Base-by-base conservation (phyloP, 2,888 invertebrate genomes). In the Acrobasis repandana region DNA sequence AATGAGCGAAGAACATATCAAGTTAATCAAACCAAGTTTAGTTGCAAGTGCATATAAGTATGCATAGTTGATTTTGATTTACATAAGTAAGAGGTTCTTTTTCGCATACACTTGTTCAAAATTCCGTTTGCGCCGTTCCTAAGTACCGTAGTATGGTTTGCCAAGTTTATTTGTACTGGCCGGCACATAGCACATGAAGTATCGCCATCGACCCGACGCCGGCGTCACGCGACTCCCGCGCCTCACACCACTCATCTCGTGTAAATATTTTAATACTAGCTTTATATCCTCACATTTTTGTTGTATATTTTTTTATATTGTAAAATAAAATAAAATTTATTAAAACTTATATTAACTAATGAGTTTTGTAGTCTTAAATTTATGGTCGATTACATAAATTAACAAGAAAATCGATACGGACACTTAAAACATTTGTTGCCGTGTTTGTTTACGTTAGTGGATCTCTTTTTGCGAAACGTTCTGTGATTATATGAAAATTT, bases 71-170 rank as follows among this genome's bases (percentile, higher is more conserved):
- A 64, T 68, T 67, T 72, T 72, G 72, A 54, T 54, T 71, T 58
- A 68, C 68, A 76, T 67, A 70, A 68, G 69, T 76, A 71, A 79
- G 90, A 88, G 89, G 89, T 90, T 89, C 90, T 90, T 88, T 90
- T 90, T 86, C 82, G 88, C 89, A 79, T 68, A 84, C 84, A 82
- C 16, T 88, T 88, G 86, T 89, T 89, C 88, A 87, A 87, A 88
- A 86, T 89, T 88, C 86, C 85, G 75, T 76, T 77, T 76, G 64
- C 68, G 68, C 65, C 67, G 69, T 76, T 72, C 70, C 66, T 64
- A 63, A 61, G 65, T 67, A 68, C 62, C 64, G 57, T 14, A 43
- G 68, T 67, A 71, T 70, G 77, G 78, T 82, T 79, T 79, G 81
- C 76, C 80, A 79, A 78, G 74, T 80, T 79, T 75, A 66, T 66